Evolutionary conservation across 2,888 invertebrate genomes (phyloP).

Genomic region (Cabera pusaria): DNA sequence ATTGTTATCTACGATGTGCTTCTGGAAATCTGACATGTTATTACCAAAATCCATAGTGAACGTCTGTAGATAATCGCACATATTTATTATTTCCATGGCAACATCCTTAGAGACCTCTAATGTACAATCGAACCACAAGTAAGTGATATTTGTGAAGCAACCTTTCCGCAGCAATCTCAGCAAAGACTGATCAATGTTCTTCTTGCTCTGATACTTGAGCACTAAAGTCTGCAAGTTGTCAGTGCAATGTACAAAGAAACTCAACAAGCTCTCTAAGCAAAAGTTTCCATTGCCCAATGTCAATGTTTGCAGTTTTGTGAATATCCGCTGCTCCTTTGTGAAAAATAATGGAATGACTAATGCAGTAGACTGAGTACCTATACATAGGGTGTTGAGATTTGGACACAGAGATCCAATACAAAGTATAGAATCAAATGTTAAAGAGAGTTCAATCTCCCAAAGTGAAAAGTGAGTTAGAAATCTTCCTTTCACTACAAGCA

Average conservation of each 20-base stretch:
- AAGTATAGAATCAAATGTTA: conserved; percentile 64
- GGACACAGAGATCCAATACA: conserved; percentile 69
- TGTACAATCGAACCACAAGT: conserved; percentile 75
- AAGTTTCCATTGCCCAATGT: conserved; percentile 74
- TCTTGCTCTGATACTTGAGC: conserved; percentile 70
- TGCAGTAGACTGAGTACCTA: conserved; percentile 70
- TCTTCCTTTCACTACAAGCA: conserved; percentile 63
- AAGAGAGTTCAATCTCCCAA: conserved; percentile 71
- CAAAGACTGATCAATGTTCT: conserved; percentile 61
- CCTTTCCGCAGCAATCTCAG: conserved; percentile 60
- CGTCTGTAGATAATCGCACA: conserved; percentile 59
- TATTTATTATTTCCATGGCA: conserved; percentile 61
- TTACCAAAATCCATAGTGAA: conserved; percentile 67
- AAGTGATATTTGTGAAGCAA: conserved; percentile 56
- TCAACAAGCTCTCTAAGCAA: conserved; percentile 60
- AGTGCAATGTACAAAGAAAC: conserved; percentile 68
- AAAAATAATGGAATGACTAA: conserved; percentile 63
- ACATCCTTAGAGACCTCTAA: conserved; percentile 66
- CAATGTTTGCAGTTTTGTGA: conserved; percentile 58
- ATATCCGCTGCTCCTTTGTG: conserved; percentile 55
- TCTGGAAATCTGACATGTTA: conserved; percentile 59
- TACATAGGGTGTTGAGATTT: conserved; percentile 63
- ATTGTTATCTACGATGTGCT: conserved; percentile 67
- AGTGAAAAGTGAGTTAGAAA: conserved; percentile 73
- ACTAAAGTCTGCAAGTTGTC: conserved; percentile 60